Percentiles rank a stretch among this genome's conserved stretches.
Conservation (phyloP, 2,113 vertebrate genomes). For the Illadopsis cleaveri region DNA sequence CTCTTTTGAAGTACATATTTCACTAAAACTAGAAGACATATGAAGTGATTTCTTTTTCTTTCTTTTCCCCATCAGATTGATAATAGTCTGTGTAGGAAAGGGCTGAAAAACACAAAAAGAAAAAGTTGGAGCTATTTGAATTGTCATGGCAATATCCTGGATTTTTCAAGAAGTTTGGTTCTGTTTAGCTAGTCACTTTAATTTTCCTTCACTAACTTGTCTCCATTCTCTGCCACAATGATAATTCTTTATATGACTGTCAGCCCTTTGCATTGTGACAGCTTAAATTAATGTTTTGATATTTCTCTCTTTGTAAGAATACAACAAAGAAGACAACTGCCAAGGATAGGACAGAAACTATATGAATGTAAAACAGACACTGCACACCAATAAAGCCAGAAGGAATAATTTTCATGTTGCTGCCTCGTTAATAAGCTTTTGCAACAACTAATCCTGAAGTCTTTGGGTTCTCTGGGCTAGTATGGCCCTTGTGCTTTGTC, state of each 20-base stretch:
- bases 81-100: slow-evolving; percentile 58
- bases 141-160: slow-evolving; percentile 64
- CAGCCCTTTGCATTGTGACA: slow-evolving; percentile 75
- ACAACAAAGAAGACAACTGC: slow-evolving; percentile 72
- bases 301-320: slow-evolving; percentile 69
- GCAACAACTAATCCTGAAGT: neutral
- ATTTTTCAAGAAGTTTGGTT: slow-evolving; percentile 67
- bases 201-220: slow-evolving; percentile 65
- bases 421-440: slow-evolving; percentile 57
- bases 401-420: slow-evolving; percentile 27
- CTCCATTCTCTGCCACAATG: slow-evolving; percentile 68
- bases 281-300: slow-evolving; percentile 78
- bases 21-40: slow-evolving; percentile 12
- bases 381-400: slow-evolving; percentile 56
- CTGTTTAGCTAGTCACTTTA: slow-evolving; percentile 74
- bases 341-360: slow-evolving; percentile 66
- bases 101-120: slow-evolving; percentile 50
- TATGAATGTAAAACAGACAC: slow-evolving; percentile 60
- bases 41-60: slow-evolving; percentile 42
- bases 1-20: slow-evolving; percentile 40
- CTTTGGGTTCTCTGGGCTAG: neutral
- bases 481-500: neutral
- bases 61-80: slow-evolving; percentile 42
- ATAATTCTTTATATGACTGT: slow-evolving; percentile 73
- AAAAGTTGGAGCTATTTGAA: slow-evolving; percentile 44